Conservation (phyloP, 2,888 invertebrate species). For the Apeira syringaria region DNA sequence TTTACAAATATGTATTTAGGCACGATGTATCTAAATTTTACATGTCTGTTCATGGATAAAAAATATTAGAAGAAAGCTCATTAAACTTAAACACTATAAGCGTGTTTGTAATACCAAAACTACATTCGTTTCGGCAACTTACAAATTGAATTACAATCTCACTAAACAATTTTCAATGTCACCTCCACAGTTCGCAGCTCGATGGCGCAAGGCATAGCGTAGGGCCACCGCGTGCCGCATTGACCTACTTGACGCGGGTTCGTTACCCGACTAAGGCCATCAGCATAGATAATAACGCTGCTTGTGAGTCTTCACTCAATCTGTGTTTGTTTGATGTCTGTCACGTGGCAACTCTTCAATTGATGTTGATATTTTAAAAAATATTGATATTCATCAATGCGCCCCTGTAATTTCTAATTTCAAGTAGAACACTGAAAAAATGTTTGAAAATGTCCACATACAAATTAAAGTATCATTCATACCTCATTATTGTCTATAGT, state of each 20-base stretch:
- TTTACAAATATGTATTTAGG: too few relatives aligned
- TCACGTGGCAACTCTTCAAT: slow-evolving; percentile 21
- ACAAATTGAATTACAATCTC: slow-evolving; percentile 6
- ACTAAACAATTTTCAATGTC: slow-evolving; percentile 34
- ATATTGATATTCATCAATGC: too few relatives aligned
- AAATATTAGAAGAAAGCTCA: too few relatives aligned
- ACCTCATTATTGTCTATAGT: too few relatives aligned
- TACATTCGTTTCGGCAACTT: neutral
- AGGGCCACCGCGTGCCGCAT: slow-evolving; percentile 68
- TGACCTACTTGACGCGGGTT: slow-evolving; percentile 74
- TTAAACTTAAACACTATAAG: too few relatives aligned
- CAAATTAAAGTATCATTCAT: too few relatives aligned
- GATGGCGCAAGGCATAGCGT: slow-evolving; percentile 38
- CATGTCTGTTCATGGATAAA: too few relatives aligned
- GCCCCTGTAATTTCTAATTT: too few relatives aligned
- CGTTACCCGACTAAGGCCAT: slow-evolving; percentile 73
- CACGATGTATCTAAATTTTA: too few relatives aligned
- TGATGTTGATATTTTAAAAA: neutral
- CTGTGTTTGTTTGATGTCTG: slow-evolving; percentile 21
- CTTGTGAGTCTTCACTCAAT: slow-evolving; percentile 52
- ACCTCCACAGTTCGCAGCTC: slow-evolving; percentile 44
- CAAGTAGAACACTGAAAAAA: too few relatives aligned
- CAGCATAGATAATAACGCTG: slow-evolving; percentile 62
- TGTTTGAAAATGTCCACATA: too few relatives aligned
- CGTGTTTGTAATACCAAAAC: too few relatives aligned